These are phyloP conservation scores for Phaethornis superciliosus DNA, from an alignment of 2,113 vertebrate genomes.

Conservation along the genomic window DNA sequence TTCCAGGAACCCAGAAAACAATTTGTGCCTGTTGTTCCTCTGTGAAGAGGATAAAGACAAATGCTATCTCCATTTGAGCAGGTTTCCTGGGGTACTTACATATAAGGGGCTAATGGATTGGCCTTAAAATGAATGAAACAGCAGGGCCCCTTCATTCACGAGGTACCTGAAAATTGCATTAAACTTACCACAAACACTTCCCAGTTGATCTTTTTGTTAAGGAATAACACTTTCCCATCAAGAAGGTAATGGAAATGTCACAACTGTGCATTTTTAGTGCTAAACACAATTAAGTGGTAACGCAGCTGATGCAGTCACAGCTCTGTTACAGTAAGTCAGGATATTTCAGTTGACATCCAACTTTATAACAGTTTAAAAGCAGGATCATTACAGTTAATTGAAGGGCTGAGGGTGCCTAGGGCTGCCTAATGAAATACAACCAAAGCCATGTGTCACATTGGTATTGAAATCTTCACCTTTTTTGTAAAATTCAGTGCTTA, in stretches of 20 bases:
- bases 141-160: background rate
- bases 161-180: background rate
- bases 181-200: background rate
- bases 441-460: background rate
- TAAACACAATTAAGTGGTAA: background rate
- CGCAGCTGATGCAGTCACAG: background rate
- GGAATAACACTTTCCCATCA: background rate
- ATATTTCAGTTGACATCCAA: background rate
- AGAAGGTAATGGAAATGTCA: background rate
- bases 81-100: background rate
- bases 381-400: background rate
- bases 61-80: background rate
- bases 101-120: background rate
- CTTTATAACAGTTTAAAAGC: background rate
- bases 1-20: background rate
- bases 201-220: slow-evolving; percentile 2
- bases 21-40: background rate
- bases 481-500: background rate
- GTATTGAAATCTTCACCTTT: background rate
- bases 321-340: background rate
- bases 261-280: accelerated
- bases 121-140: background rate
- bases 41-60: background rate
- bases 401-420: background rate
- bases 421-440: background rate